phyloP scores from a whole-genome alignment of 2,888 invertebrate genomes.

The Gymnocheta viridis region DNA sequence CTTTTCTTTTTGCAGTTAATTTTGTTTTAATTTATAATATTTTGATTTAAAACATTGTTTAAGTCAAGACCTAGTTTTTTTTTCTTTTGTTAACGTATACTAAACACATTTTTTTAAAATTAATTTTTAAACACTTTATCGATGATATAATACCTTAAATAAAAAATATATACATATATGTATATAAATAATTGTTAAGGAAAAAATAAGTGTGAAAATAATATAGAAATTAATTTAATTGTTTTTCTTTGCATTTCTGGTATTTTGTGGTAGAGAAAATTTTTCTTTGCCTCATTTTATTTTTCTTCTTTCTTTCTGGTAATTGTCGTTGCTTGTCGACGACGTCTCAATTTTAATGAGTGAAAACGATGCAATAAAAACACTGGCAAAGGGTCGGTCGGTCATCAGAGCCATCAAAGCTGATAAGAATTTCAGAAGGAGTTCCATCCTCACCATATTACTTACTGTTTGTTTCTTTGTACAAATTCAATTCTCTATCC shows the following conservation, averaged over 20 bases:
- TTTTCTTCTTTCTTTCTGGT: conserved; percentile 39
- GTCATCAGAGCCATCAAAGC: conserved; percentile 25
- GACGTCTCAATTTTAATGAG: conserved; percentile 65
- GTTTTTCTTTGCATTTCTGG: conserved; percentile 51
- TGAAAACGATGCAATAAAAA: conserved; percentile 51
- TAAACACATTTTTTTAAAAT: not conserved
- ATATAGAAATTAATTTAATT: conserved; percentile 37
- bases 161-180: conserved; percentile 2
- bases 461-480: not conserved
- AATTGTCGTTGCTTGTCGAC: conserved; percentile 40
- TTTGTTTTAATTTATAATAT: not conserved
- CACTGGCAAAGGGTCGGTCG: conserved; percentile 30
- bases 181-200: not conserved
- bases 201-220: conserved; percentile 22
- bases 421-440: conserved; percentile 5
- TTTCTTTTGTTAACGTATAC: not conserved
- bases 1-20: not conserved
- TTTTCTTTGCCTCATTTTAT: conserved; percentile 45
- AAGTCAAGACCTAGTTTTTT: not conserved
- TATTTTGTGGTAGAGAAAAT: conserved; percentile 67
- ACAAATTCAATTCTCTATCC: not conserved
- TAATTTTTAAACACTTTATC: not conserved
- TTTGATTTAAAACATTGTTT: not conserved
- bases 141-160: conserved; percentile 53
- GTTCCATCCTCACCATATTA: not conserved